Evolutionary conservation across 2,888 invertebrate genomes (phyloP).

Genomic region (Epistrophella euchroma): DNA sequence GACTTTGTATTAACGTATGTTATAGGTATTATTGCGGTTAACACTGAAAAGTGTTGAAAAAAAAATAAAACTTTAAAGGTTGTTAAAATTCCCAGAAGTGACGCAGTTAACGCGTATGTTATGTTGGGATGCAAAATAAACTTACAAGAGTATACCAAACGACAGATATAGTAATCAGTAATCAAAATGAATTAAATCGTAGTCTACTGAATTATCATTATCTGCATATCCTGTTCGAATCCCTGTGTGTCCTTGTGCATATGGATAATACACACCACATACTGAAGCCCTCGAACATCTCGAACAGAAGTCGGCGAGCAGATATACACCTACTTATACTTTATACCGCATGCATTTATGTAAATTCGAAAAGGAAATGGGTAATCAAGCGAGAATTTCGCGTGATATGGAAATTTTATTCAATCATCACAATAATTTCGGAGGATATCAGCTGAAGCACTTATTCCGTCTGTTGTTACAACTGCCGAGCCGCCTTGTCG

Average conservation of each 20-base stretch:
- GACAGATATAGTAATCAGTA: neutral
- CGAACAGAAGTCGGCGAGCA: neutral
- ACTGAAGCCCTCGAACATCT: conserved; percentile 10
- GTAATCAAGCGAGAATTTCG: conserved; percentile 56
- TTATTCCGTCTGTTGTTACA: conserved; percentile 34
- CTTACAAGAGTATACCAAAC: neutral
- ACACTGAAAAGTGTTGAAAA: neutral
- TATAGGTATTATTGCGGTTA: neutral
- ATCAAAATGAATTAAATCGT: conserved; percentile 18
- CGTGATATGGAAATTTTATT: conserved; percentile 64
- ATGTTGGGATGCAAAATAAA: conserved; percentile 1
- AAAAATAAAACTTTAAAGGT: neutral
- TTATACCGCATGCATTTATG: neutral
- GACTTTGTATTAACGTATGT: neutral
- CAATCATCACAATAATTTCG: conserved; percentile 42
- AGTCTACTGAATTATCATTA: conserved; percentile 27
- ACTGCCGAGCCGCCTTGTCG: neutral
- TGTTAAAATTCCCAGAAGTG: conserved; percentile 5
- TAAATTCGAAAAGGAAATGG: conserved; percentile 51
- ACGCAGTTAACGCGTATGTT: conserved; percentile 8
- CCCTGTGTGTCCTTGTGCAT: neutral
- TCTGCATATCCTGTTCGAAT: conserved; percentile 1
- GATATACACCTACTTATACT: neutral
- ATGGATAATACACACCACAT: neutral
- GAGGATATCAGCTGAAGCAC: conserved; percentile 28